Percentiles rank a stretch among this genome's conserved stretches.
These are phyloP conservation scores for Magallana angulata DNA, from an alignment of 1,140 invertebrate genomes.

Conservation along the genomic window DNA sequence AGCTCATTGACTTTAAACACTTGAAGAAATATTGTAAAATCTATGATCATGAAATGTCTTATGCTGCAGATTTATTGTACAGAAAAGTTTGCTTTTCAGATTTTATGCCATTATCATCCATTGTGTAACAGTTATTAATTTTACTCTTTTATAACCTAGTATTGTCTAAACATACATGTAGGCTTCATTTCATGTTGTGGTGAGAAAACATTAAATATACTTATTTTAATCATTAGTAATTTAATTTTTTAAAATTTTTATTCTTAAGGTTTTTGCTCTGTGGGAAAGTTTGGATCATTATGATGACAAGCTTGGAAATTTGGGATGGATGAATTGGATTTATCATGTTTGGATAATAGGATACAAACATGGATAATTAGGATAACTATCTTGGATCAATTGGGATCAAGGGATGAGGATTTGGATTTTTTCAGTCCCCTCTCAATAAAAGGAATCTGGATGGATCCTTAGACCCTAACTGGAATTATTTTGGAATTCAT, in stretches of 20 bases:
- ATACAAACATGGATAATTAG: constrained; percentile 20
- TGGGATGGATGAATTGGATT: constrained; percentile 28
- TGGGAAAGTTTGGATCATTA: constrained; percentile 28
- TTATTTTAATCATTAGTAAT: constrained; percentile 23
- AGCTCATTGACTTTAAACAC: constrained; percentile 19
- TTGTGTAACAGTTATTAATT: constrained; percentile 24
- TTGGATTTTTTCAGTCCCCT: constrained; percentile 9
- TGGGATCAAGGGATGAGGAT: constrained; percentile 29
- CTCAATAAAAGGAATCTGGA: constrained; percentile 8
- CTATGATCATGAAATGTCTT: background rate
- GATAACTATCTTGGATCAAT: constrained; percentile 29
- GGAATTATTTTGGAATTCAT: constrained; percentile 19
- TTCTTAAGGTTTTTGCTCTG: constrained; percentile 34
- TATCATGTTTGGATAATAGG: constrained; percentile 31
- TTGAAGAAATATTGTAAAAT: constrained; percentile 1
- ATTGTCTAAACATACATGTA: background rate
- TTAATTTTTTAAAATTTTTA: constrained; percentile 20
- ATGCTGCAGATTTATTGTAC: constrained; percentile 10
- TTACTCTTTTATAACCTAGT: background rate
- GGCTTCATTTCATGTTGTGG: constrained; percentile 3
- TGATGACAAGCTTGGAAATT: constrained; percentile 29
- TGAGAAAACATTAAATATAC: constrained; percentile 7
- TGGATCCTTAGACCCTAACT: constrained; percentile 16
- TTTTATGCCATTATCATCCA: background rate
- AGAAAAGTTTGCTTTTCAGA: constrained; percentile 11